Evolutionary conservation across 2,113 vertebrate genomes (phyloP).

Genomic region (Nothobranchius kuhntae): DNA sequence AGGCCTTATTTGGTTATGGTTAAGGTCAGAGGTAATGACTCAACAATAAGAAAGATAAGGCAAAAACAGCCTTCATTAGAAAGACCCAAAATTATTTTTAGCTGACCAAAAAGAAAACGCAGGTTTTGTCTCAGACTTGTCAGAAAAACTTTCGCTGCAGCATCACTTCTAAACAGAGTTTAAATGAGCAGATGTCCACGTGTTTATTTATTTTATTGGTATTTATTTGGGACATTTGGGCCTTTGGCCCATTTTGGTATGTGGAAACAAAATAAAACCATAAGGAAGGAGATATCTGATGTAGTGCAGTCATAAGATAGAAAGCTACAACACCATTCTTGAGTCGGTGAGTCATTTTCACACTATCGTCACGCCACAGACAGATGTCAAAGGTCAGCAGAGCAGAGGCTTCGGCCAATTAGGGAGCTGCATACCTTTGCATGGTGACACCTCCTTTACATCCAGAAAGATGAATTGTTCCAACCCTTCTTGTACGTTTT

Average conservation of each 20-base stretch:
- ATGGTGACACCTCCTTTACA: constrained; percentile 3
- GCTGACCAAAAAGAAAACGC: too few species aligned
- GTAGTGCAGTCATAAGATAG: constrained; percentile 10
- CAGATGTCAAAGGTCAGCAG: constrained; percentile 44
- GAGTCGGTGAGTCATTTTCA: constrained; percentile 50
- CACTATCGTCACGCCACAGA: constrained; percentile 41
- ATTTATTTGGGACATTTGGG: not conserved
- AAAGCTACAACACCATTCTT: constrained; percentile 17
- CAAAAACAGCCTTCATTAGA: too few species aligned
- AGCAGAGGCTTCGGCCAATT: constrained; percentile 53
- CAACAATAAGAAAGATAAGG: too few species aligned
- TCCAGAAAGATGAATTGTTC: constrained; percentile 9
- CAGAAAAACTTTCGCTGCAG: too few species aligned
- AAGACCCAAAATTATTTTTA: too few species aligned
- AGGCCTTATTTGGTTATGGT: too few species aligned
- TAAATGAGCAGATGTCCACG: not conserved
- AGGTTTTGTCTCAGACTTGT: too few species aligned
- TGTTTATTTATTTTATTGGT: not conserved
- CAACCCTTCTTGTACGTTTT: not conserved
- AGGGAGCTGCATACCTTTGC: constrained; percentile 32
- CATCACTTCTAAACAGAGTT: not conserved
- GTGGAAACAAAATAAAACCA: not conserved
- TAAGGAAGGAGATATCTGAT: not conserved
- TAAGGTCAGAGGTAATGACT: too few species aligned
- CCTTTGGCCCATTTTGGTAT: not conserved